Evolutionary conservation across 2,888 invertebrate genomes (phyloP), one percentile per base, ranked within the genome.

Genomic region (Antitype chi): DNA sequence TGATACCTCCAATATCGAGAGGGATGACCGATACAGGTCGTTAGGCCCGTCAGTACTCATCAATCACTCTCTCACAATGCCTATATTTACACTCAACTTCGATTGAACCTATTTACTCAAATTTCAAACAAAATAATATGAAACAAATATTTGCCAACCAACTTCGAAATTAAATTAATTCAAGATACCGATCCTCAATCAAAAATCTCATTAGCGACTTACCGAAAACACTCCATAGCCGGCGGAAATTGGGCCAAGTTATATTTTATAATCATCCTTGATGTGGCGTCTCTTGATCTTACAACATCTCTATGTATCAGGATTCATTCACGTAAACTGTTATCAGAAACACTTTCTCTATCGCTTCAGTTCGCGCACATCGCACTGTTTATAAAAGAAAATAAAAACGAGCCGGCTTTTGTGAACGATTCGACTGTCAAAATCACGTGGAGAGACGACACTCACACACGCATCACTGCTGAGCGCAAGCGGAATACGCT

Each of bases 141-240:
- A 87, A 87, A 89, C 85, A 90, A 91, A 90, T 88, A 90, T 89
- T 90, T 88, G 81, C 84, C 70, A 82, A 87, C 74, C 77, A 89
- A 88, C 76, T 82, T 88, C n/a, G 70, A 85, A 87, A 89, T 89
- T 79, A 89, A 90, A 90, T 91, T 90, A 90, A 89, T 87, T 87
- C 84, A 85, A 89, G 83, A 89, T 89, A 85, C 86, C 74, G 82
- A 89, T 89, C 89, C 88, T 88, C 88, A 91, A 92, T 90, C 90
- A 90, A 91, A 92, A 91, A 89, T 89, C 88, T 91, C 88, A 89
- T 91, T 91, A 85, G 70, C 43, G 68, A 93, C 95, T 94, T 90
- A 96, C 96, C 95, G 90, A 92, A 94, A 93, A 91, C 89, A 90
- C 93, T 94, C 94, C 95, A 95, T 95, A 85, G 91, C 91, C 90